Conservation (phyloP, 2,888 invertebrate genomes). For the Pharmacophagus antenor region DNA sequence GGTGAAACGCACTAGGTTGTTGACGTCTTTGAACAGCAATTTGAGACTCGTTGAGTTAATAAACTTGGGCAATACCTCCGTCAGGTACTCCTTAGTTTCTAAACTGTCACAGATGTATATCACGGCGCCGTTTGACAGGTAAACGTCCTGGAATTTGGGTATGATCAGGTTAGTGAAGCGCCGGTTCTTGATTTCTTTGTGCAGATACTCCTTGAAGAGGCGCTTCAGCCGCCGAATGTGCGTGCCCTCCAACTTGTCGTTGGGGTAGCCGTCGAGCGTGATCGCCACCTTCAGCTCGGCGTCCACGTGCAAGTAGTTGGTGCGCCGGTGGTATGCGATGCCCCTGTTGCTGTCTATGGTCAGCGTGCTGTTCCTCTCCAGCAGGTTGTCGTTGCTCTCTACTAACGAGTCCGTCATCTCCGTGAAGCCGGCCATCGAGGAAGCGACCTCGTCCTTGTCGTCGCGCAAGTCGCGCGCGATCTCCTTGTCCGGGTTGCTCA, state of each 20-base stretch:
- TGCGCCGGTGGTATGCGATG: constrained; percentile 68
- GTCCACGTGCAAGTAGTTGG: constrained; percentile 69
- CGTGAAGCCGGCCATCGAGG: constrained; percentile 6
- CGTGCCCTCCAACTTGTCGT: constrained; percentile 66
- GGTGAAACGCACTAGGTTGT: constrained; percentile 61
- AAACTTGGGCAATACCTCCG: constrained; percentile 62
- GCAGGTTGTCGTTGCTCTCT: constrained; percentile 19
- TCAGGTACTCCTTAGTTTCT: constrained; percentile 68
- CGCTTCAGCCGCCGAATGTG: constrained; percentile 66
- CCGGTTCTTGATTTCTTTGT: constrained; percentile 66
- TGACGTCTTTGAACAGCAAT: constrained; percentile 60
- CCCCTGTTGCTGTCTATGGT: constrained; percentile 70
- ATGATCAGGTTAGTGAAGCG: constrained; percentile 62
- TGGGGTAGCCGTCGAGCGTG: constrained; percentile 66
- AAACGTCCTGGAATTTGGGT: constrained; percentile 70
- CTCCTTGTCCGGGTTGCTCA: constrained; percentile 37
- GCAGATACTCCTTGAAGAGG: constrained; percentile 66
- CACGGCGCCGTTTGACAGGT: constrained; percentile 69
- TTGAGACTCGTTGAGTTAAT: constrained; percentile 64
- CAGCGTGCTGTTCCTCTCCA: constrained; percentile 54
- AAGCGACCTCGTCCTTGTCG: constrained; percentile 2
- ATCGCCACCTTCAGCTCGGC: constrained; percentile 67
- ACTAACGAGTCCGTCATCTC: constrained; percentile 12
- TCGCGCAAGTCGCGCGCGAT: background rate
- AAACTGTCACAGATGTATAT: constrained; percentile 72